Evolutionary conservation across 1,140 invertebrate species (phyloP).

Genomic region (Lepidurus couesii): DNA sequence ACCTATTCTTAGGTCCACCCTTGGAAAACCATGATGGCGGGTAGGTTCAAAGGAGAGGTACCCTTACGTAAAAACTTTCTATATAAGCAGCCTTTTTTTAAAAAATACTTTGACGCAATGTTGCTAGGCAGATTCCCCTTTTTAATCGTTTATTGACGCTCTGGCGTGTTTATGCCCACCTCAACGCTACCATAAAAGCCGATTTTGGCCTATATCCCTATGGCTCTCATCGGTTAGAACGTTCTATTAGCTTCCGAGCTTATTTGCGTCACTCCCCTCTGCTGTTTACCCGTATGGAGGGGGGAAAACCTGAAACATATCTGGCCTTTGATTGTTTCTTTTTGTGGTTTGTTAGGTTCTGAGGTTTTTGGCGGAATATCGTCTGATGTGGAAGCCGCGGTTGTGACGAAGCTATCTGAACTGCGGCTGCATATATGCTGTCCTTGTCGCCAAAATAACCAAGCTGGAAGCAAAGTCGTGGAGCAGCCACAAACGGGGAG

Average conservation of each 20-base stretch:
- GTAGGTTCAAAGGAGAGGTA: background rate
- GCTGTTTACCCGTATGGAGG: no score
- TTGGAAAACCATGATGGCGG: conserved; percentile 5
- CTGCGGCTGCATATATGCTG: background rate
- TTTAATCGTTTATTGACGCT: no score
- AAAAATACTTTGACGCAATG: no score
- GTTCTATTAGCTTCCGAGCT: no score
- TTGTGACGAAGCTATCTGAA: background rate
- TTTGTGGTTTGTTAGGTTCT: background rate
- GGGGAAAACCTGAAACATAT: no score
- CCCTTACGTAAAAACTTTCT: background rate
- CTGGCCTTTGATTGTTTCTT: background rate
- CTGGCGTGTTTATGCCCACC: no score
- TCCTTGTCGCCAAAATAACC: conserved; percentile 21
- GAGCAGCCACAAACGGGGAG: conserved; percentile 4
- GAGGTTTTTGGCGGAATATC: background rate
- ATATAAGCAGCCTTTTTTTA: no score
- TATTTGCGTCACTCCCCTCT: no score
- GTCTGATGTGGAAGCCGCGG: background rate
- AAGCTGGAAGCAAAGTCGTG: background rate
- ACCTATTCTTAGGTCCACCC: conserved; percentile 21
- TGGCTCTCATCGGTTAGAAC: no score
- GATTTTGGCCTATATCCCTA: no score
- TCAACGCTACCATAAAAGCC: no score
- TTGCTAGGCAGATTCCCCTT: no score